Percentiles rank a stretch among this genome's conserved stretches.
phyloP scores from a whole-genome alignment of 2,888 invertebrate species.

The Nomada hirtipes region DNA sequence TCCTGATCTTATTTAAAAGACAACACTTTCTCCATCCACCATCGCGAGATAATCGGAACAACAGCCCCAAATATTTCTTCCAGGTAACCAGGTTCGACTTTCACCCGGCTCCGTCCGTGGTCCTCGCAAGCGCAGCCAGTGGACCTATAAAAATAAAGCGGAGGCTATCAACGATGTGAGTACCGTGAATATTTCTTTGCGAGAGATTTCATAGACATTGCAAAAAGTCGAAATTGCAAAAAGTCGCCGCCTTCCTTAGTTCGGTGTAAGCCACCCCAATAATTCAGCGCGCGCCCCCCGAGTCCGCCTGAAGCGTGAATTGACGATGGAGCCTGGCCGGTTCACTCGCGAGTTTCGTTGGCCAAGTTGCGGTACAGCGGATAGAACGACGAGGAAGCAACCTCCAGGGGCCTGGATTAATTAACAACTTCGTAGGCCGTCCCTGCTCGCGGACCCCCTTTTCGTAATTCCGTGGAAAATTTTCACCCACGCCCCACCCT shows the following conservation, averaged over 20 bases:
- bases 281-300: not conserved
- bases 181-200: conserved; percentile 2
- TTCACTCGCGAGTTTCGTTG: conserved; percentile 24
- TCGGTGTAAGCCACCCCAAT: not conserved
- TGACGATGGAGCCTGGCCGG: conserved; percentile 11
- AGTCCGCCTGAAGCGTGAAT: conserved; percentile 8
- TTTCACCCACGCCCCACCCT: conserved; percentile 38
- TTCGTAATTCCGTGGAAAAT: conserved; percentile 69
- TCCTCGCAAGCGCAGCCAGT: no score
- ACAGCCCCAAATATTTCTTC: not conserved
- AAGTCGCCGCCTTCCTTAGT: not conserved
- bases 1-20: no score
- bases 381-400: conserved; percentile 12
- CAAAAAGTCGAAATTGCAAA: not conserved
- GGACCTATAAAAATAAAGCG: conserved; percentile 39
- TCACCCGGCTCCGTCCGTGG: not conserved
- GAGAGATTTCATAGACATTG: not conserved
- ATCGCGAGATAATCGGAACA: not conserved
- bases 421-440: conserved; percentile 69
- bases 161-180: conserved; percentile 44
- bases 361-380: conserved; percentile 12
- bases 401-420: conserved; percentile 69
- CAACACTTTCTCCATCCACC: no score
- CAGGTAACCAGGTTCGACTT: not conserved
- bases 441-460: conserved; percentile 63